Evolutionary conservation across 1,140 invertebrate genomes (phyloP).

Genomic region (Uloborus diversus): DNA sequence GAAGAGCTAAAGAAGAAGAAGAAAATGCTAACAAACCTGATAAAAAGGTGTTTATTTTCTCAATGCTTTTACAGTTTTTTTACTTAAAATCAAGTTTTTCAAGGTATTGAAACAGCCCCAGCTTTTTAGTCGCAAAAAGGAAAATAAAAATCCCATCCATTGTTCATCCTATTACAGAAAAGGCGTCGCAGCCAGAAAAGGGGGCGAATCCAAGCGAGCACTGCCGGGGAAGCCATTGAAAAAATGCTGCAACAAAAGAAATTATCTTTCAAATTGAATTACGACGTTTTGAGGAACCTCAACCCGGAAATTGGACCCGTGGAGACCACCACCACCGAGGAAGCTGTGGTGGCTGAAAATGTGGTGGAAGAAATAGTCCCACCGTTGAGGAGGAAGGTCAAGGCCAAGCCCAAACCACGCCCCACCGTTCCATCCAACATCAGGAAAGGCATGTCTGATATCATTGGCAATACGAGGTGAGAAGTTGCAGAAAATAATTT

Average conservation of each 20-base stretch:
- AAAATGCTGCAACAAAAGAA: slow-evolving; percentile 95
- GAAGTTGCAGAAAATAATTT: too few species aligned
- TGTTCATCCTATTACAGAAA: background rate
- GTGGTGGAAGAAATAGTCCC: background rate
- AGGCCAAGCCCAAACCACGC: background rate
- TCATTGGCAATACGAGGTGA: slow-evolving; percentile 37
- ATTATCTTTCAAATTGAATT: slow-evolving; percentile 96
- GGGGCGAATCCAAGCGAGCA: slow-evolving; percentile 76
- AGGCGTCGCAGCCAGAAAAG: slow-evolving; percentile 63
- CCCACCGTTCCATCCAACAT: slow-evolving; percentile 16
- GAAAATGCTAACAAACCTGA: slow-evolving; percentile 58
- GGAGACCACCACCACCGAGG: background rate
- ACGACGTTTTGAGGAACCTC: slow-evolving; percentile 91
- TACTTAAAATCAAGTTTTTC: too few species aligned
- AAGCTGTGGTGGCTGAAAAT: too few species aligned
- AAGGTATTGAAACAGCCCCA: too few species aligned
- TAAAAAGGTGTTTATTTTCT: slow-evolving; percentile 53
- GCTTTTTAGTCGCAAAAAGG: too few species aligned
- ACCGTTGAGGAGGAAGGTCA: slow-evolving; percentile 4
- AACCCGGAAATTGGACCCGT: slow-evolving; percentile 2
- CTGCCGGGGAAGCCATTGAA: slow-evolving; percentile 90
- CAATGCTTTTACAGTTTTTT: too few species aligned
- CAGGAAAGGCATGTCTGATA: slow-evolving; percentile 38
- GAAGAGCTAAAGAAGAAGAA: slow-evolving; percentile 66
- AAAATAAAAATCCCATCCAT: too few species aligned